These are phyloP conservation scores for Lepidochrysops patricia DNA, from an alignment of 2,888 invertebrate species.

Conservation along the genomic window DNA sequence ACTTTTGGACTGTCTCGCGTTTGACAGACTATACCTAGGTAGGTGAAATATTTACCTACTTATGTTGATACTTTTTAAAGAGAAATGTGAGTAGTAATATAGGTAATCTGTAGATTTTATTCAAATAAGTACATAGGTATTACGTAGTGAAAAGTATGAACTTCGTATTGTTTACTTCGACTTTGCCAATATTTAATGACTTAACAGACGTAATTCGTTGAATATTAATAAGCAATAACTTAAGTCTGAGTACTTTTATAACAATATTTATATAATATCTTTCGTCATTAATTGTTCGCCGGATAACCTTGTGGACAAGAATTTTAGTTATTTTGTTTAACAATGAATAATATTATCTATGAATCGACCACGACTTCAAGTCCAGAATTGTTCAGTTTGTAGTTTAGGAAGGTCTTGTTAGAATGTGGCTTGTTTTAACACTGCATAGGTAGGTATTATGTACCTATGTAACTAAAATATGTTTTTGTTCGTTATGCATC, in stretches of 20 bases:
- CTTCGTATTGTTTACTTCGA: not conserved
- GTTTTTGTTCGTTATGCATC: too few relatives aligned
- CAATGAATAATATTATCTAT: constrained; percentile 1
- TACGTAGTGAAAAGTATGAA: not conserved
- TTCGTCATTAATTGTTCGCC: not conserved
- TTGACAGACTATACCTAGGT: too few relatives aligned
- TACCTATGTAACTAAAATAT: too few relatives aligned
- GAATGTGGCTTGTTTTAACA: too few relatives aligned
- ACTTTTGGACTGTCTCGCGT: too few relatives aligned
- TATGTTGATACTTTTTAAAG: too few relatives aligned
- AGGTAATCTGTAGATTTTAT: too few relatives aligned
- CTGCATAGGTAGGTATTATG: too few relatives aligned
- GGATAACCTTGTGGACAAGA: not conserved
- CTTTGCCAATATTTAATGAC: not conserved
- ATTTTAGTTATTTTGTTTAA: not conserved
- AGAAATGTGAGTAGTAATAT: too few relatives aligned
- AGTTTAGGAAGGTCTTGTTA: not conserved
- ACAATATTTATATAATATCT: not conserved
- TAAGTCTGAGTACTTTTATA: not conserved
- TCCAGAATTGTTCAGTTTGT: not conserved
- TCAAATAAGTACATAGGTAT: too few relatives aligned
- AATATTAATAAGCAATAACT: not conserved
- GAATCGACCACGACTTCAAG: constrained; percentile 1
- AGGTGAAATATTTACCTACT: too few relatives aligned
- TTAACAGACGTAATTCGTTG: not conserved